Evolutionary conservation across 1,140 invertebrate species (phyloP).

Genomic region (Archegozetes longisetosus): DNA sequence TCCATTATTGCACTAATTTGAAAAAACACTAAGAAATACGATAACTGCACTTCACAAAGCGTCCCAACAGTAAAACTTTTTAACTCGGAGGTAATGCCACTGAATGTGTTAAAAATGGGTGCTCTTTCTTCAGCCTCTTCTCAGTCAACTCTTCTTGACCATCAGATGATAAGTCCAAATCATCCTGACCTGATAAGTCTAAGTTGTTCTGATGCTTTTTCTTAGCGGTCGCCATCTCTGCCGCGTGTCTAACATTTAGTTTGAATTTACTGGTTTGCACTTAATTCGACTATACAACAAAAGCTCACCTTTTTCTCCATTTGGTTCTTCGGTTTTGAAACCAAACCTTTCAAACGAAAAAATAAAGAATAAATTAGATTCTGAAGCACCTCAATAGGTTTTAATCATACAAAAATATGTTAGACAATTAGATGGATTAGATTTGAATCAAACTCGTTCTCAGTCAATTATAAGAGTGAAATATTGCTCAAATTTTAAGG

Average conservation of each 20-base stretch:
- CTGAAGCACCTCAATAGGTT: no score
- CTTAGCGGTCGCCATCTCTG: constrained; percentile 95
- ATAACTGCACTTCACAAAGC: neutral
- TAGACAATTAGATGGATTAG: no score
- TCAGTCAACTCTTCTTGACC: constrained; percentile 13
- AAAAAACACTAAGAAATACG: neutral
- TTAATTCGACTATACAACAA: neutral
- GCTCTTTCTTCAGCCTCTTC: constrained; percentile 14
- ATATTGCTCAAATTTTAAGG: no score
- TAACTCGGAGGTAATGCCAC: constrained; percentile 1
- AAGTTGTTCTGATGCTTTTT: constrained; percentile 61
- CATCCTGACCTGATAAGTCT: constrained; percentile 9
- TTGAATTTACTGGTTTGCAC: neutral
- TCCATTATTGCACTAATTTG: neutral
- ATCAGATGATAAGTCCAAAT: constrained; percentile 6
- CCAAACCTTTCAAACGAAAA: constrained; percentile 68
- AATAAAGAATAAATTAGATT: constrained; percentile 2
- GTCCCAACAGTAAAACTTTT: no score
- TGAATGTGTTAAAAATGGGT: neutral
- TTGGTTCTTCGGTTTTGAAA: constrained; percentile 98
- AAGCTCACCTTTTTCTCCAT: constrained; percentile 74
- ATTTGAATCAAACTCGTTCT: no score
- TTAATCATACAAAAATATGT: no score
- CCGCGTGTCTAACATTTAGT: constrained; percentile 48
- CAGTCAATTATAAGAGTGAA: no score